Evolutionary conservation across 2,797 vertebrate species (phyloP).

Genomic region (Clarias fuscus): DNA sequence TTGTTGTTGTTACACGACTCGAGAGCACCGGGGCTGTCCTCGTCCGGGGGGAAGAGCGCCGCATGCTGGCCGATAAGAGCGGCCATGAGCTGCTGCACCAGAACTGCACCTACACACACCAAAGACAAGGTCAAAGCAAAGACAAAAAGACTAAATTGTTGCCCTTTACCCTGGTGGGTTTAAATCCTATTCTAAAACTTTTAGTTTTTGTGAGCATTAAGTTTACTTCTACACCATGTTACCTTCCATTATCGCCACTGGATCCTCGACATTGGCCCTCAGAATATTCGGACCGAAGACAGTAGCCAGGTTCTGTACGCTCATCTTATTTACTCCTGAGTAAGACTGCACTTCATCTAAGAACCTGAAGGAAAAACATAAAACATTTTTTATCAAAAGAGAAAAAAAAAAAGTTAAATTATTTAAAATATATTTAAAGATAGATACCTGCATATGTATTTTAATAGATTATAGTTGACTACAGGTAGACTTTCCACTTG

Average conservation of each 20-base stretch:
- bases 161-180: too few species aligned
- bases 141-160: not conserved
- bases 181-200: not conserved
- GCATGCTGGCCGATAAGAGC: conserved; percentile 90
- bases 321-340: conserved; percentile 97
- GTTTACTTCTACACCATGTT: conserved; percentile 63
- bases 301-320: conserved; percentile 95
- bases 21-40: conserved; percentile 73
- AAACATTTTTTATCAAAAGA: not conserved
- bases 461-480: conserved; percentile 95
- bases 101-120: conserved; percentile 82
- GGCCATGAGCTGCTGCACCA: conserved; percentile 97
- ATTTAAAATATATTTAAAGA: not conserved
- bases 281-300: conserved; percentile 97
- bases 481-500: conserved; percentile 89
- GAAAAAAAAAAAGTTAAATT: not conserved
- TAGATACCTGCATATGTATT: conserved; percentile 96
- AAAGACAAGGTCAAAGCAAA: not conserved
- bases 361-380: conserved; percentile 76
- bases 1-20: conserved; percentile 87
- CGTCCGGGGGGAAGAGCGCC: conserved; percentile 83
- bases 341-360: conserved; percentile 98
- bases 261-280: conserved; percentile 93
- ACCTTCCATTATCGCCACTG: conserved; percentile 98
- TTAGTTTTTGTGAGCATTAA: not conserved